Base-by-base conservation (phyloP, 2,113 vertebrate genomes). In the Silurus glanis region DNA sequence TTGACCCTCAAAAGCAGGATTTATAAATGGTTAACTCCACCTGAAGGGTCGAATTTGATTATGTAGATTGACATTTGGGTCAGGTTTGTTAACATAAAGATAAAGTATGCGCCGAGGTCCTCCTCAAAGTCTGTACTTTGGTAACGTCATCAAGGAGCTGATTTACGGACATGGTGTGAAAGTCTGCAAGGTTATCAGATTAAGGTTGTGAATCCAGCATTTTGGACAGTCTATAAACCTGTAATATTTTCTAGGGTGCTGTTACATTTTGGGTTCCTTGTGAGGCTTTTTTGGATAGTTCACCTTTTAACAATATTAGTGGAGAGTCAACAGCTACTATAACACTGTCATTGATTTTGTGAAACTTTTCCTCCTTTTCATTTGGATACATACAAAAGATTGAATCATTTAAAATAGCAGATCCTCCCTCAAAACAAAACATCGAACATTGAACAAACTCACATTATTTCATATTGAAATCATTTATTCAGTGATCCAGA, bases 1-100 rank as follows among this genome's bases (percentile, higher is more conserved):
- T 23, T 80, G 82, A 74, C 61, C 66, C 62, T 49, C 23, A 51
- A 59, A 69, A 78, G 37, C 64, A 62, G 16, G 74, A 55, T 55
- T 67, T 62, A 56, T 6, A 82, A 85, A 85, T 6, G 7, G 28
- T 23, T 80, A 59, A 23, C 17, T 45, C 19, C 37, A 61, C 17
- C 13, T 47, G 5, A 2, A 61, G 9, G 28, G 21, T 61, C 23
- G 9, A 45, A 61, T 23, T 47, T 59, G 78, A 80, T 61, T 80
- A 61, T 47, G 45, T 19, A 21, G 25, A 37, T 45, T 76, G 23
- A 76, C 23, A 56, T 78, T 59, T 37, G 55, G n/a, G 55, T 59
- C 76, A 37, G n/a, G 12, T 59, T 80, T 80, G 25, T 80, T 59
- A 45, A 55, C 53, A 4, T 14, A 17, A 13, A 16, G 12, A 51